These are phyloP conservation scores for Ceyx melanurus DNA, from an alignment of 2,113 vertebrate genomes.

Conservation along the genomic window DNA sequence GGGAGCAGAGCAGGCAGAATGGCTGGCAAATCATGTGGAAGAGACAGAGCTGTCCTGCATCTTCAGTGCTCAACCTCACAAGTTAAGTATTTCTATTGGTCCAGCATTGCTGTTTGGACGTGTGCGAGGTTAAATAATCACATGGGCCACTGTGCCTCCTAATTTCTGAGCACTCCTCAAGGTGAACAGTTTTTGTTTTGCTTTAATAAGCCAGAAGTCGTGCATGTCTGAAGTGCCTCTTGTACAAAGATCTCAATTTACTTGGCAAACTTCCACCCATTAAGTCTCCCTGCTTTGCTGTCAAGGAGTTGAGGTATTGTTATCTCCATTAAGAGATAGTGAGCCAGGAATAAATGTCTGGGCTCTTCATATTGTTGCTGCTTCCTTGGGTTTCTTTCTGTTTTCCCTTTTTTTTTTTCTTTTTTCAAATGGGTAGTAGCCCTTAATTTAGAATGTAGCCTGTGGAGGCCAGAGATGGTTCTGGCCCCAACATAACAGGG, in stretches of 20 bases:
- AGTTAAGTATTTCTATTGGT: neutral
- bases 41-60: fast-evolving
- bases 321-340: slow-evolving; percentile 57
- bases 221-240: slow-evolving; percentile 48
- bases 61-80: neutral
- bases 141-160: neutral
- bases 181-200: slow-evolving; percentile 27
- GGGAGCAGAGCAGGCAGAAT: neutral
- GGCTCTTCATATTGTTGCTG: neutral
- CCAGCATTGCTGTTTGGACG: neutral
- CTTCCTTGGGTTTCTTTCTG: neutral
- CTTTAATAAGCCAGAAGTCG: slow-evolving; percentile 48
- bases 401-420: too few relatives aligned
- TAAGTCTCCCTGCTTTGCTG: slow-evolving; percentile 38
- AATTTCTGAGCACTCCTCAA: slow-evolving; percentile 27
- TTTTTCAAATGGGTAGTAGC: neutral
- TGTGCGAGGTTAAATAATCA: neutral
- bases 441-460: neutral
- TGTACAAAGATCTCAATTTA: slow-evolving; percentile 59
- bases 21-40: neutral
- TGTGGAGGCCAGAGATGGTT: neutral
- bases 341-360: slow-evolving; percentile 27
- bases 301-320: slow-evolving; percentile 50
- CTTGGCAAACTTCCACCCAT: slow-evolving; percentile 52
- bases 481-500: neutral